Evolutionary conservation across 2,888 invertebrate genomes (phyloP).

Genomic region (Metalampra italica): DNA sequence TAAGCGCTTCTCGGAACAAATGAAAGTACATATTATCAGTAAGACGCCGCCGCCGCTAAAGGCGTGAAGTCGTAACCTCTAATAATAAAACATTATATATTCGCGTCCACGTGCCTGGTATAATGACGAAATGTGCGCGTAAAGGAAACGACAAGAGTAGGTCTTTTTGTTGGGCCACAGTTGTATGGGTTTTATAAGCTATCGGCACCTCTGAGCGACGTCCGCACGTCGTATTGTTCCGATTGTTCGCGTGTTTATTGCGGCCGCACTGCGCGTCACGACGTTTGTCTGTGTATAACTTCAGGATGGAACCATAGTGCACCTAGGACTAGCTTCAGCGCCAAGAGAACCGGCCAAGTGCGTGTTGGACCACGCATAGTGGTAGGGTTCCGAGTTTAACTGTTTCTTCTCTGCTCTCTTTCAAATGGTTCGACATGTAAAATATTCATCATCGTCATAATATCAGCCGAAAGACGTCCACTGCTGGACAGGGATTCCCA

Average conservation of each 20-base stretch:
- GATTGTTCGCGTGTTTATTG: conserved; percentile 28
- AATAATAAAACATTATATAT: conserved; percentile 76
- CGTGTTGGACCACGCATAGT: too few species aligned
- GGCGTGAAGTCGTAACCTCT: conserved; percentile 72
- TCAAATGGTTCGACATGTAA: too few species aligned
- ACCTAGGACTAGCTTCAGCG: too few species aligned
- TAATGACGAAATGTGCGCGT: conserved; percentile 65
- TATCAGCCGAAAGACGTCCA: too few species aligned
- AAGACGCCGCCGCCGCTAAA: conserved; percentile 53
- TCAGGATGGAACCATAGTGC: too few species aligned
- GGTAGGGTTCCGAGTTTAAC: too few species aligned
- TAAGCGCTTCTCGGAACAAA: conserved; percentile 69
- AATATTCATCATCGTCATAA: too few species aligned
- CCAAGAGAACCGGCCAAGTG: too few species aligned
- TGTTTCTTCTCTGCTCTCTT: too few species aligned
- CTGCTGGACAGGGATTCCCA: too few species aligned
- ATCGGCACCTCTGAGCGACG: conserved; percentile 51
- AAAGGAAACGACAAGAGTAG: conserved; percentile 69
- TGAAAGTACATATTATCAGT: conserved; percentile 74
- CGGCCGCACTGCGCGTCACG: conserved; percentile 5
- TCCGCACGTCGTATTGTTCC: too few species aligned
- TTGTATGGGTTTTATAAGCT: conserved; percentile 46
- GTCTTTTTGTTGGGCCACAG: conserved; percentile 48
- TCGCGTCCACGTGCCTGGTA: conserved; percentile 71
- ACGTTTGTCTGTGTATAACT: too few species aligned